Evolutionary conservation across 2,113 vertebrate genomes (phyloP).

Genomic region (Mesitornis unicolor): DNA sequence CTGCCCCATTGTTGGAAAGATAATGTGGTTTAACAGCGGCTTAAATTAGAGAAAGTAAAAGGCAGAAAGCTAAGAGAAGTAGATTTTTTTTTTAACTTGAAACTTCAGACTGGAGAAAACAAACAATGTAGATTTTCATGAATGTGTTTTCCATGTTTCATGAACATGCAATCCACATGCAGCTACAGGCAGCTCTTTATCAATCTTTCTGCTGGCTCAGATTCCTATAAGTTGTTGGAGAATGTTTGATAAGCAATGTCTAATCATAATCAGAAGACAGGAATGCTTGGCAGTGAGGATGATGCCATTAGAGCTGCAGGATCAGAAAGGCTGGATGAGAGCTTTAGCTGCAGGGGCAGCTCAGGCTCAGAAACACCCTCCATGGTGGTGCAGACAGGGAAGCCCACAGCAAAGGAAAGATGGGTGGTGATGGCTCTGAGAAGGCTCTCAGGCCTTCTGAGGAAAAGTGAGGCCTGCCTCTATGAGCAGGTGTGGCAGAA

Average conservation of each 20-base stretch:
- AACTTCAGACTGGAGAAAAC: background rate
- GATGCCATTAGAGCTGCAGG: background rate
- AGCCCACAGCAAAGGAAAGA: background rate
- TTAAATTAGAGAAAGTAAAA: background rate
- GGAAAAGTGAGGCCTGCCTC: background rate
- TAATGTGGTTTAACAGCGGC: background rate
- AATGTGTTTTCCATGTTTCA: background rate
- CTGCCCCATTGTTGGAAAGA: background rate
- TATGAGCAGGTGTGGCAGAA: background rate
- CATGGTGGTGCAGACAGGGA: background rate
- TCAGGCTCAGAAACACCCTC: background rate
- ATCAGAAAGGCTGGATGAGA: background rate
- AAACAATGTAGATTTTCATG: background rate
- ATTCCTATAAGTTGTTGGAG: background rate
- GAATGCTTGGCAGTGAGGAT: background rate
- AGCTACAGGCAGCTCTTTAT: background rate
- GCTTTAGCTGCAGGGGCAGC: background rate
- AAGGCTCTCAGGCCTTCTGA: background rate
- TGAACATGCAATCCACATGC: background rate
- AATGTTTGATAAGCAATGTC: background rate
- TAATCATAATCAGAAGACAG: background rate
- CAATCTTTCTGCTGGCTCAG: background rate
- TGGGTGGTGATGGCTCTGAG: background rate
- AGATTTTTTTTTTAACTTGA: background rate
- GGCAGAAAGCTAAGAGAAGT: background rate